Evolutionary conservation across 2,888 invertebrate species (phyloP).

Genomic region (Cancer borealis): DNA sequence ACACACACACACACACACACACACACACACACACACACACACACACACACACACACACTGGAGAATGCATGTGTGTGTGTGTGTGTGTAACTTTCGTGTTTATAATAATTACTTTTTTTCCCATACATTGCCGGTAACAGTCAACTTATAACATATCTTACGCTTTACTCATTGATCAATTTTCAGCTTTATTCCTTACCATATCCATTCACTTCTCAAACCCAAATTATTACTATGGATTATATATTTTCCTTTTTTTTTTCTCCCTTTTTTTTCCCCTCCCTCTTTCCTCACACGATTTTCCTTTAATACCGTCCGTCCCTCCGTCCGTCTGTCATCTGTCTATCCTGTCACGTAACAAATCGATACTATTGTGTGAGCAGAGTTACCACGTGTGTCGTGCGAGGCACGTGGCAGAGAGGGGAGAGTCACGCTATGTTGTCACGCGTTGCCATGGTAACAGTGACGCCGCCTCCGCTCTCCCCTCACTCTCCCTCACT

Average conservation of each 20-base stretch:
- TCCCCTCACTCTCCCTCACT: neutral
- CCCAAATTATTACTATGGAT: neutral
- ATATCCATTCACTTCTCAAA: neutral
- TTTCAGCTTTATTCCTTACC: neutral
- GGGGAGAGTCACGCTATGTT: neutral
- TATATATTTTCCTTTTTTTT: neutral
- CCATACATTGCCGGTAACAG: neutral
- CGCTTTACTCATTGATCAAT: neutral
- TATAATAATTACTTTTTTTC: neutral
- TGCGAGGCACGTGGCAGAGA: neutral
- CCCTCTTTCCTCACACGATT: neutral
- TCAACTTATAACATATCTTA: neutral
- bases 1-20: neutral
- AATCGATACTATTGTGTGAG: neutral
- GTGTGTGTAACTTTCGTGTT: neutral
- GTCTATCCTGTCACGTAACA: neutral
- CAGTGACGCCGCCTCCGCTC: neutral
- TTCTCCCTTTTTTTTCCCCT: neutral
- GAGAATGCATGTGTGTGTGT: neutral
- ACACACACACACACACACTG: no score
- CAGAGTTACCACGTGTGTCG: neutral
- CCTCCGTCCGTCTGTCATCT: neutral
- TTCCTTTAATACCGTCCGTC: neutral
- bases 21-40: neutral
- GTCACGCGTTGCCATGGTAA: neutral